Base-by-base conservation (phyloP, 2,113 vertebrate species). In the Trinectes maculatus region DNA sequence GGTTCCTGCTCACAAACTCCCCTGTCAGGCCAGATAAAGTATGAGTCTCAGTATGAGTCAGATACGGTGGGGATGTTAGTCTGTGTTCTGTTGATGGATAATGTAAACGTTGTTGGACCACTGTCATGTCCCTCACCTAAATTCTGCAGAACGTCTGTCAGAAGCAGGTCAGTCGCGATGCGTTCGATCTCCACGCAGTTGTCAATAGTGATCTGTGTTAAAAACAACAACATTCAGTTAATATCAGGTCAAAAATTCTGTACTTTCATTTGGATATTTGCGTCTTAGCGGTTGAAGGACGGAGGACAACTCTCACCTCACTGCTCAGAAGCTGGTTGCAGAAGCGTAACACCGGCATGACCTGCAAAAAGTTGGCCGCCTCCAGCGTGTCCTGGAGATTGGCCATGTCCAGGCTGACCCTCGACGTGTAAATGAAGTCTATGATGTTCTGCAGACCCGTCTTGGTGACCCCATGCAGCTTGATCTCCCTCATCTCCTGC, bases 301-400 rank as follows among this genome's bases (percentile, higher is more conserved):
- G 6, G 29, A 63, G 69, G 49, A 26, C 31, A 29, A 3, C 10
- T 24, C 74, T 87, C 78, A 94, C 93, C 93, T 94, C 92, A 25
- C 90, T 92, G 87, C 89, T 93, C 52, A 94, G 91, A 5, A 94
- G 89, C 86, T 93, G 87, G 49, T 94, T 94, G 67, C 93, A 94
- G 87, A 94, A 94, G 22, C 59, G 84, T 39, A 94, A 85, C 19
- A 94, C 91, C 3, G 93, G 92, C 74, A 94, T 85, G 48, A 94
- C 92, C 83, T 94, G 93, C 63, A 94, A 48, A 77, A 94, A 94
- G 78, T 93, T 94, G 11, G 93, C 93, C 0, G 93, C 93, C 77
- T 94, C 93, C 63, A 94, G 79, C 0, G 92, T 94, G 71, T 94
- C 93, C 85, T 94, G 93, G 5, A 94, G 90, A 52, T 85, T 93